Evolutionary conservation across 2,888 invertebrate species (phyloP), one percentile per base, ranked within the genome.

Genomic region (Drosophila lutescens): DNA sequence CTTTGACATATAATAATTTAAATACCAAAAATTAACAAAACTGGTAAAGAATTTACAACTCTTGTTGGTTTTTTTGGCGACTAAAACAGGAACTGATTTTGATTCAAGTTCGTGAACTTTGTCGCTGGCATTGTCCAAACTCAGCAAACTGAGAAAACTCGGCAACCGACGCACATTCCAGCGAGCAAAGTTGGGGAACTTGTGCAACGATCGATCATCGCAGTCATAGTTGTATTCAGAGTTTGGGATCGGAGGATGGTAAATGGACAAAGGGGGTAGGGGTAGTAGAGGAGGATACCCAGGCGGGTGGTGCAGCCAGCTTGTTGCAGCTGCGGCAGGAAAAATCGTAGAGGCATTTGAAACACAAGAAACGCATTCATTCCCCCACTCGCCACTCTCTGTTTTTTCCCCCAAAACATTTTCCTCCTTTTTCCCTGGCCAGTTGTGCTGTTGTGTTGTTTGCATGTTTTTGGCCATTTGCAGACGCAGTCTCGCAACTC

Each of bases 281-380:
- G 36, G 38, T 10, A 12, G 44, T 43, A 17, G 50, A n/a, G 30
- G 30, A 55, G 34, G 44, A 32, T 23, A 40, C 40, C 41, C 53
- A 57, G 77, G 80, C 80, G 80, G 80, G 80, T 80, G 80, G 80
- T 83, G 78, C 75, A 72, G 78, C 56, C 17, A 74, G 78, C 51
- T 73, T 56, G 68, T 54, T 57, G 77, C 78, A 77, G 77, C 63
- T 62, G 68, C 63, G 47, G 49, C 55, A 56, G 46, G 55, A 73
- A 71, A 66, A 59, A 63, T 76, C 78, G 66, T 73, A 78, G 79
- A 79, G 66, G 81, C 81, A 84, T 84, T 83, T 67, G 76, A 80
- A 88, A 80, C 80, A 80, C 70, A 79, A 86, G 78, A 89, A 87
- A 90, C 89, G 90, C 89, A 89, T 85, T 88, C 76, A 78, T 71